phyloP scores from a whole-genome alignment of 2,113 vertebrate genomes.

The Takifugu flavidus region DNA sequence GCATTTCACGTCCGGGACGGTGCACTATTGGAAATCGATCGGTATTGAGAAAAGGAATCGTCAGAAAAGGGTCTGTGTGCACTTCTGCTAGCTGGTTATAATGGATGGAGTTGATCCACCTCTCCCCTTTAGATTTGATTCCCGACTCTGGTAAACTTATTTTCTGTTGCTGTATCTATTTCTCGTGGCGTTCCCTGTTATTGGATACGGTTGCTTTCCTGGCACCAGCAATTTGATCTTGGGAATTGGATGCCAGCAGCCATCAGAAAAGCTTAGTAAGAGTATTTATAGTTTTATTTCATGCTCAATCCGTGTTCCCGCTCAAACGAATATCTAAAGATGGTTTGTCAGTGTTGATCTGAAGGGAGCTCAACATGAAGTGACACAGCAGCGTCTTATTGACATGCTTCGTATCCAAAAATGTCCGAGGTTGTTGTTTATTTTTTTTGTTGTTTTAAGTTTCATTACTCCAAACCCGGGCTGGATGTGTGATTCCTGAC shows the following conservation, averaged over 20 bases:
- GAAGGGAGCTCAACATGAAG: slow-evolving; percentile 22
- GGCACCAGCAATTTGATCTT: slow-evolving; percentile 28
- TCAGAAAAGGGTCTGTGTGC: background rate
- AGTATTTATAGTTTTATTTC: slow-evolving; percentile 35
- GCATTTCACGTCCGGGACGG: slow-evolving; percentile 35
- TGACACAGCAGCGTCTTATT: slow-evolving; percentile 40
- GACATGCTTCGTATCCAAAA: slow-evolving; percentile 45
- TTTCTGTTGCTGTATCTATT: slow-evolving; percentile 25
- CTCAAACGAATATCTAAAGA: slow-evolving; percentile 11
- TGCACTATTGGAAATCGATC: slow-evolving; percentile 56
- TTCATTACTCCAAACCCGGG: slow-evolving; percentile 20
- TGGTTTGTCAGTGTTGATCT: background rate
- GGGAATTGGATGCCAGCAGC: slow-evolving; percentile 30
- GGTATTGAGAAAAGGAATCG: slow-evolving; percentile 44
- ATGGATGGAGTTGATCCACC: background rate
- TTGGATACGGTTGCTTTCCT: slow-evolving; percentile 39
- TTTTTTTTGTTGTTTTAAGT: slow-evolving; percentile 29
- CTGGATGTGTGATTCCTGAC: slow-evolving; percentile 43
- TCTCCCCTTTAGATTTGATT: slow-evolving; percentile 8
- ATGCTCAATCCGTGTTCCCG: slow-evolving; percentile 10
- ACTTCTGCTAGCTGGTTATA: background rate
- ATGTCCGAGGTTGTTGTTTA: slow-evolving; percentile 30
- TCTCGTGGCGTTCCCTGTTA: slow-evolving; percentile 30
- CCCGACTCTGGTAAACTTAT: slow-evolving; percentile 23
- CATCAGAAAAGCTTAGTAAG: slow-evolving; percentile 13